Evolutionary conservation across 1,140 invertebrate species (phyloP).

Genomic region (Eupristina koningsbergeri): DNA sequence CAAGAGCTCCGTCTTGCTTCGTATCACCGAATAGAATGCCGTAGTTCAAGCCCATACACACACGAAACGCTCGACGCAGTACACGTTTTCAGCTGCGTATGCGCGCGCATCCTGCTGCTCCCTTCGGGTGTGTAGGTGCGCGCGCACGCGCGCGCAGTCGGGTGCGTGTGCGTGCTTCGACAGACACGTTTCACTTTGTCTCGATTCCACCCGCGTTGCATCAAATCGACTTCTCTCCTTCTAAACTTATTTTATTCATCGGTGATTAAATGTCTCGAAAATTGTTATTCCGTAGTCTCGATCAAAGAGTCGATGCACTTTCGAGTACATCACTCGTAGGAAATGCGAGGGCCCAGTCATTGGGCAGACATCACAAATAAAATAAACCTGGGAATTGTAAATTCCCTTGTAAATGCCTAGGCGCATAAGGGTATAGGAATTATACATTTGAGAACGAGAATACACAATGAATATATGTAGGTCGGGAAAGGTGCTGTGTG

Average conservation of each 20-base stretch:
- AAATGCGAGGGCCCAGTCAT: too few relatives aligned
- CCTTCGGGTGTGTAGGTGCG: not conserved
- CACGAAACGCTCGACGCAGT: not conserved
- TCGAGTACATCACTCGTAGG: too few relatives aligned
- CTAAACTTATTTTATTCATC: too few relatives aligned
- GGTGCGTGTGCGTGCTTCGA: not conserved
- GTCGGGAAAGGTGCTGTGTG: not conserved
- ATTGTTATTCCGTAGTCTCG: not conserved
- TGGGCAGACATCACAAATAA: too few relatives aligned
- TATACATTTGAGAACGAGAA: not conserved
- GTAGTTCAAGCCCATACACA: not conserved
- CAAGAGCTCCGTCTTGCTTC: not conserved
- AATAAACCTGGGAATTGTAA: too few relatives aligned
- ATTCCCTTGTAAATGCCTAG: too few relatives aligned
- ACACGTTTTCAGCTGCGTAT: slow-evolving; percentile 15
- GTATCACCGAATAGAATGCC: not conserved
- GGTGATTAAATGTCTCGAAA: not conserved
- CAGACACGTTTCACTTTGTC: slow-evolving; percentile 25
- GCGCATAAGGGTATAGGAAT: too few relatives aligned
- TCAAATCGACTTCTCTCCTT: not conserved
- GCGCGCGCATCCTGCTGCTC: not conserved
- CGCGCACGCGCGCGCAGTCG: too few relatives aligned
- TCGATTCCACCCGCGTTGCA: slow-evolving; percentile 8
- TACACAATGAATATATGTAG: not conserved
- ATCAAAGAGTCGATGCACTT: not conserved